Percentiles rank a stretch among this genome's conserved stretches.
phyloP scores from a whole-genome alignment of 2,888 invertebrate species.

The Sylvicola cinctus region DNA sequence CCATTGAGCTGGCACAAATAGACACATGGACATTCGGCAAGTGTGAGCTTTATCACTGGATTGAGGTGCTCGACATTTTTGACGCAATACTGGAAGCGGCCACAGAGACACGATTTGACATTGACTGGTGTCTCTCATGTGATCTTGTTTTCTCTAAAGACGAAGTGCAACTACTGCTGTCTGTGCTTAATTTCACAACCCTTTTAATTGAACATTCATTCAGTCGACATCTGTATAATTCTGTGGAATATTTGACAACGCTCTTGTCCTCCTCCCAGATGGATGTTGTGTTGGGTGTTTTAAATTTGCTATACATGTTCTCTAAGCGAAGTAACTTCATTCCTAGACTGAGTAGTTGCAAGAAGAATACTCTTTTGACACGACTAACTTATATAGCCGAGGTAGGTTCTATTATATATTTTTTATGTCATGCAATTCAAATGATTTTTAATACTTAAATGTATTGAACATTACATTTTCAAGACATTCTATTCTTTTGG shows the following conservation, averaged over 20 bases:
- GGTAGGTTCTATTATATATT: constrained; percentile 34
- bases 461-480: too few relatives aligned
- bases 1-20: constrained; percentile 46
- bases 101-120: constrained; percentile 21
- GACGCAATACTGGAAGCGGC: constrained; percentile 55
- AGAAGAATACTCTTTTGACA: constrained; percentile 46
- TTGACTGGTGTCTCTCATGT: constrained; percentile 34
- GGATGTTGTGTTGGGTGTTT: constrained; percentile 62
- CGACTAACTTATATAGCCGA: constrained; percentile 60
- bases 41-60: constrained; percentile 74
- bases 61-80: constrained; percentile 57
- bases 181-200: constrained; percentile 63
- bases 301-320: constrained; percentile 72
- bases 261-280: constrained; percentile 61
- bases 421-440: too few relatives aligned
- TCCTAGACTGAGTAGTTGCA: constrained; percentile 48
- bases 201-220: constrained; percentile 72
- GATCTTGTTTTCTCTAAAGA: constrained; percentile 41
- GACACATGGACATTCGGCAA: constrained; percentile 72
- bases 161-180: constrained; percentile 49
- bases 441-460: too few relatives aligned
- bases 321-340: constrained; percentile 76
- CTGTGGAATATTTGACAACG: constrained; percentile 63
- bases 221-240: constrained; percentile 68
- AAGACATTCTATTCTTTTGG: too few relatives aligned